Evolutionary conservation across 2,888 invertebrate genomes (phyloP), one percentile per base, ranked within the genome.

Genomic region (Andrena hattorfiana): DNA sequence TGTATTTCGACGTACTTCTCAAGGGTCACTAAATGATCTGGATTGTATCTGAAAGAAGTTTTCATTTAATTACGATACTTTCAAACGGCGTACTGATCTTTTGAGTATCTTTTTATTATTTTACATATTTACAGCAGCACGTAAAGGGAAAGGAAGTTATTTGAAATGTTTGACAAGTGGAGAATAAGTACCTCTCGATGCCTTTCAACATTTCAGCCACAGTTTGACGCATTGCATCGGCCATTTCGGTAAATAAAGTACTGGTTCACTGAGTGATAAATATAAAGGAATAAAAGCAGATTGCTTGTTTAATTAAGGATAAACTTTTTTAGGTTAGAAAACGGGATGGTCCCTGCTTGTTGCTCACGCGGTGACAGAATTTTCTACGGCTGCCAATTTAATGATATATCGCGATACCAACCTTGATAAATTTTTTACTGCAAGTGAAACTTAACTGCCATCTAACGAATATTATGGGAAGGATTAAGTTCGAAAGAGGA

Each of bases 1-100:
- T 99, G 99, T 91, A 98, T 96, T 92, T 98, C 97, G 13, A 99
- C 98, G 94, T 99, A 99, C 77, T 97, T 96, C 93, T 99, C 98
- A 87, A 99, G 95, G 13, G 97, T 97, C 85, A 96, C 96, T 62
- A 99, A 95, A 94, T 99, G 99, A 82, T 99, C 98, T 26, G 99
- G 99, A 94, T 99, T 99, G 94, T 99, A 99, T 91, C 99, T 99
- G 92, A 23, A 54, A 62, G 28, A n/a, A 30, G 56, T 68, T 71
- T 67, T 63, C 26, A 59, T 63, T 71, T 35, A 51, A 48, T 71
- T 42, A 4, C 48, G 20, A 26, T n/a, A 28, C 30, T 20, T 56
- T 26, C 0, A 23, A 49, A 30, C 10, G 10, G 8, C 54, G 26
- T 54, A 32, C 20, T 16, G 16, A 54, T 54, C n/a, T 30, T n/a